phyloP scores from a whole-genome alignment of 2,888 invertebrate genomes.

The Tetropium fuscum region DNA sequence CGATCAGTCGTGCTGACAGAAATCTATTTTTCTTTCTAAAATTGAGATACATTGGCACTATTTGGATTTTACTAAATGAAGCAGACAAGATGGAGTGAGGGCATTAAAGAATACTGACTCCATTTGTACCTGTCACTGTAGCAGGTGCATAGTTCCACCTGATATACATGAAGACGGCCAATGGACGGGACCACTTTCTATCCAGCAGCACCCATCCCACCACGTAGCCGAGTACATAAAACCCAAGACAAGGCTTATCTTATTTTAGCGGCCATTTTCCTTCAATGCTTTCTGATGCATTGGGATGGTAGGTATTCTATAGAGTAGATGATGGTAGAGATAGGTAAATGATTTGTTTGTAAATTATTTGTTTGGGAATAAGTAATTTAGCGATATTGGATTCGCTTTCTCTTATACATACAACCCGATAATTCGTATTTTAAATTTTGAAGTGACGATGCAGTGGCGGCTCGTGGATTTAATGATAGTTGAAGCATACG shows the following conservation, averaged over 20 bases:
- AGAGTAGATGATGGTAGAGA: too few relatives aligned
- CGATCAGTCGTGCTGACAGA: conserved; percentile 21
- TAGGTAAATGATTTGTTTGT: too few relatives aligned
- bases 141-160: conserved; percentile 41
- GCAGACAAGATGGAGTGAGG: conserved; percentile 45
- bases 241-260: background rate
- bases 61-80: conserved; percentile 33
- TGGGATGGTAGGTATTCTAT: too few relatives aligned
- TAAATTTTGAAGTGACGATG: too few relatives aligned
- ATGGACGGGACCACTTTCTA: conserved; percentile 23
- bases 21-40: conserved; percentile 27
- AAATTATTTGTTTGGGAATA: too few relatives aligned
- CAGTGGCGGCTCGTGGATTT: too few relatives aligned
- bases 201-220: conserved; percentile 17
- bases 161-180: conserved; percentile 25
- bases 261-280: conserved; percentile 8
- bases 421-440: too few relatives aligned
- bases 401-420: too few relatives aligned
- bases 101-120: conserved; percentile 42
- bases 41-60: conserved; percentile 31
- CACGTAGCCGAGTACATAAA: conserved; percentile 1
- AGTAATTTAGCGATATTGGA: too few relatives aligned
- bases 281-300: too few relatives aligned
- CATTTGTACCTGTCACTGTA: conserved; percentile 47
- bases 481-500: too few relatives aligned